Base-by-base conservation (phyloP, 53 echinoderm and acorn worm genomes). In the Pentamera pediparva region DNA sequence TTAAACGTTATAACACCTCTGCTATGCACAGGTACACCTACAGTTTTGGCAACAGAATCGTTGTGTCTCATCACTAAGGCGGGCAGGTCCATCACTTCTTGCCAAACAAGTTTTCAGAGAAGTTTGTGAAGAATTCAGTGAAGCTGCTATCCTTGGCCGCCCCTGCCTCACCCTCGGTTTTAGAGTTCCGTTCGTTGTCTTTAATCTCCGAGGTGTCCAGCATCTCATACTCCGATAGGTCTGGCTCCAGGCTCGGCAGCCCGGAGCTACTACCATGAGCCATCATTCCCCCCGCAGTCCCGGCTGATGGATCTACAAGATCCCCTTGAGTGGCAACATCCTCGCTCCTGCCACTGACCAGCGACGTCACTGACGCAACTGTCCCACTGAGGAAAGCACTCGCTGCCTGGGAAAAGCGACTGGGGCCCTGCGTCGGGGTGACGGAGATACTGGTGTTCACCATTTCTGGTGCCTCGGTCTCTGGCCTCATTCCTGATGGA, bases 191-290 rank as follows among this genome's bases (percentile, higher is more conserved):
- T 2, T 37, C 70, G 54, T 78, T 87, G 54, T 83, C 88, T n/a
- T n/a, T n/a, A 49, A 92, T 69, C 67, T 92, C 92, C 3, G 78
- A 79, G 52, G 71, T 64, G 71, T 92, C 89, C 74, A 92, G 63
- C 81, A 92, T 78, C 75, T 92, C 92, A 78, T 89, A 92, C n/a
- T 86, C 92, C 1, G 89, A 84, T 15, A 83, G 65, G 38, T 92
- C 92, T 6, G 80, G 73, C 17, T 92, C 92, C 63, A 79, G 75
- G 32, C 71, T 74, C 6, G 83, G 54, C 13, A 64, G 87, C 6
- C 52, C 39, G 38, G 56, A 58, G 27, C 37, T n/a, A n/a, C n/a
- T n/a, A n/a, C n/a, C n/a, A n/a, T n/a, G n/a, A n/a, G n/a, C n/a
- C n/a, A n/a, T n/a, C n/a, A n/a, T n/a, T n/a, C n/a, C n/a, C n/a